Evolutionary conservation across 2,113 vertebrate genomes (phyloP).

Genomic region (Corythornis cristatus): DNA sequence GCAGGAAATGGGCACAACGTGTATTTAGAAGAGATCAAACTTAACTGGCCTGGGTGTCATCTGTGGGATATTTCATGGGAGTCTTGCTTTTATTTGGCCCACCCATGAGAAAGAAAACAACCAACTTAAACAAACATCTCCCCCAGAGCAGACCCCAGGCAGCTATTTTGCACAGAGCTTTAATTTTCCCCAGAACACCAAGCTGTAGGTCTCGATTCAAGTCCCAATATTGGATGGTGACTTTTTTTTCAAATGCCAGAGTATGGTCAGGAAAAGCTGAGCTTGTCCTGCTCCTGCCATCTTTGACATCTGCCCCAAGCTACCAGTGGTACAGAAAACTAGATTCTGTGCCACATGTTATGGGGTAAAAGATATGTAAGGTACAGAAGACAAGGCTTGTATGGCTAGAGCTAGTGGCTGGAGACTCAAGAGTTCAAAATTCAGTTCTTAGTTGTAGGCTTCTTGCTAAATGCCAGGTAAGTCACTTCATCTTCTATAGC

Average conservation of each 20-base stretch:
- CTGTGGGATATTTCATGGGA: background rate
- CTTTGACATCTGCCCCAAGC: background rate
- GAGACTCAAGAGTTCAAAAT: background rate
- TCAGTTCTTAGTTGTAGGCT: background rate
- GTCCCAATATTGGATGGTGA: background rate
- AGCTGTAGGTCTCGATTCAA: background rate
- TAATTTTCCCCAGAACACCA: background rate
- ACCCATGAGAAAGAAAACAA: background rate
- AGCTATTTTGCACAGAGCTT: background rate
- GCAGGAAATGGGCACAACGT: background rate
- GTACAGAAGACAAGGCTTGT: background rate
- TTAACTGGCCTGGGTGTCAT: background rate
- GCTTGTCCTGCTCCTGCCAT: background rate
- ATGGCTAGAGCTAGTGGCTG: rapidly evolving
- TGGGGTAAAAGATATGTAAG: background rate
- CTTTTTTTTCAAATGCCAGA: background rate
- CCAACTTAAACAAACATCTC: background rate
- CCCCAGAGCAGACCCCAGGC: background rate
- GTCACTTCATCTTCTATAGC: background rate
- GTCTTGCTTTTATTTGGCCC: too few species aligned
- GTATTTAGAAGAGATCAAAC: background rate
- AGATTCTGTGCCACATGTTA: background rate
- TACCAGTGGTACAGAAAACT: background rate
- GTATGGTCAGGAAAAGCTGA: background rate
- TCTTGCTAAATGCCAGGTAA: background rate